Conservation (phyloP, 2,797 vertebrate species). For the Neoniphon sammara region DNA sequence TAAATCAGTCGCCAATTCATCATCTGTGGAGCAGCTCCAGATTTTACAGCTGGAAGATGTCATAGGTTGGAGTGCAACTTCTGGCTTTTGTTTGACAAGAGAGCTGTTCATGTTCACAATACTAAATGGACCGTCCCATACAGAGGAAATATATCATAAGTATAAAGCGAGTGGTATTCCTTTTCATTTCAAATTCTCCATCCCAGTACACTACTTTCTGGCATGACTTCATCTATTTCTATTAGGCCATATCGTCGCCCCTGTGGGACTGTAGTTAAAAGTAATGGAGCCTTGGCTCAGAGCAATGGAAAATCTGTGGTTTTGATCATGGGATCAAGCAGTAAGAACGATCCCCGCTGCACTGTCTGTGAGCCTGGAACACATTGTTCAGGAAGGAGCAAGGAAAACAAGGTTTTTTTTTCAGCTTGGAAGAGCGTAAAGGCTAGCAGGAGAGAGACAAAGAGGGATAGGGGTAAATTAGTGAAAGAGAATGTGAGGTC, state of each 20-base stretch:
- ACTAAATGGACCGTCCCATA: not conserved
- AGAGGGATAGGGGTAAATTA: conserved; percentile 25
- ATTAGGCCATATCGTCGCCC: conserved; percentile 49
- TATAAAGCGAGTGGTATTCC: conserved; percentile 20
- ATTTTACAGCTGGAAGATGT: not conserved
- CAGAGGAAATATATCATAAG: conserved; percentile 18
- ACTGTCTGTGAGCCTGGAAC: conserved; percentile 61
- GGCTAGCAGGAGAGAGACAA: conserved; percentile 29
- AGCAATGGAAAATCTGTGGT: conserved; percentile 77
- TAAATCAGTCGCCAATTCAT: conserved; percentile 35
- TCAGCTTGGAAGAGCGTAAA: conserved; percentile 42
- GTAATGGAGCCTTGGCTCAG: conserved; percentile 68
- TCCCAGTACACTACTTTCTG: conserved; percentile 24
- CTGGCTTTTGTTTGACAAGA: conserved; percentile 4
- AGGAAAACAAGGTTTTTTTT: conserved; percentile 38
- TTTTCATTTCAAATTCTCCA: conserved; percentile 15
- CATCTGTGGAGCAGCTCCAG: not conserved
- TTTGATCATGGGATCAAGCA: conserved; percentile 69
- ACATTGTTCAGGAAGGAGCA: conserved; percentile 58
- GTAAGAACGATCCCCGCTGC: conserved; percentile 51
- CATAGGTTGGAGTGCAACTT: conserved; percentile 23
- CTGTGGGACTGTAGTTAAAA: conserved; percentile 47
- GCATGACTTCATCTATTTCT: conserved; percentile 45
- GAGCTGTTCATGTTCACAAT: not conserved
- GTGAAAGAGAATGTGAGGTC: conserved; percentile 20